phyloP scores from a whole-genome alignment of 2,113 vertebrate species.

The Pygoscelis adeliae region DNA sequence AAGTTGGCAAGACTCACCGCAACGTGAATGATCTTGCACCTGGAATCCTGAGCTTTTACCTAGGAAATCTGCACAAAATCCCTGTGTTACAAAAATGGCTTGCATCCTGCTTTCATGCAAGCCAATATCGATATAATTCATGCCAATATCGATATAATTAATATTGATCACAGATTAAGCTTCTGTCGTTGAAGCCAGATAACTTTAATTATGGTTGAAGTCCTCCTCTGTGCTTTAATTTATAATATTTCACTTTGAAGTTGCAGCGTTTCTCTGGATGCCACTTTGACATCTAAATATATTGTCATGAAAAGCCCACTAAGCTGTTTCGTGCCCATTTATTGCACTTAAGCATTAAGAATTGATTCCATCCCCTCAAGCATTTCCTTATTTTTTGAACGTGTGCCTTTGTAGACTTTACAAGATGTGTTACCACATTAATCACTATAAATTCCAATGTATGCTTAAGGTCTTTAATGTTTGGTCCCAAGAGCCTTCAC shows the following conservation, averaged over 20 bases:
- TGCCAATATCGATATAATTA: neutral
- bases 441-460: neutral
- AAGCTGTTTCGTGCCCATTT: neutral
- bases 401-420: conserved; percentile 1
- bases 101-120: neutral
- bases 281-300: neutral
- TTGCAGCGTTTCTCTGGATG: neutral
- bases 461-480: conserved; percentile 6
- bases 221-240: neutral
- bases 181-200: neutral
- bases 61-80: neutral
- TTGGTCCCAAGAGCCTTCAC: neutral
- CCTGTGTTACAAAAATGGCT: neutral
- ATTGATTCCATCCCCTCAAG: neutral
- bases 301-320: neutral
- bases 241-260: conserved; percentile 4
- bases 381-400: neutral
- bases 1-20: neutral
- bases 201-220: neutral
- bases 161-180: neutral
- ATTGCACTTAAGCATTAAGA: neutral
- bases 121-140: neutral
- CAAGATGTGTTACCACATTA: neutral
- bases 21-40: neutral
- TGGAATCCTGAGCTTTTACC: neutral